These are phyloP conservation scores for Coreius guichenoti DNA, from an alignment of 2,797 vertebrate species.

Conservation along the genomic window DNA sequence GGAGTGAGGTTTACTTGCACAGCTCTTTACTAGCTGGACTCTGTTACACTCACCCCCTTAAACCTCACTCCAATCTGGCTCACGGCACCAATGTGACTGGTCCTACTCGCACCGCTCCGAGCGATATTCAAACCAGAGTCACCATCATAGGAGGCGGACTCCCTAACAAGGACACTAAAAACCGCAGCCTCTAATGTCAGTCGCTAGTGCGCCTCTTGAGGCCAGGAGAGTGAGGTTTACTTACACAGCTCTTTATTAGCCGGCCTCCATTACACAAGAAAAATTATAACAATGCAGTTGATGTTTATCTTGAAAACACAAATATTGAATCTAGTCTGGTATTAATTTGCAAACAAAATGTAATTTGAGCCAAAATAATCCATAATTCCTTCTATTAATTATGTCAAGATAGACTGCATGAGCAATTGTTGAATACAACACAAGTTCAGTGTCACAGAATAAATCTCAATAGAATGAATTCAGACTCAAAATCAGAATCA, in stretches of 20 bases:
- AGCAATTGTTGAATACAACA: neutral
- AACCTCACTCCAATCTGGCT: no score
- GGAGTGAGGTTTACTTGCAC: no score
- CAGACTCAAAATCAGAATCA: neutral
- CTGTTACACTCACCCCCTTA: no score
- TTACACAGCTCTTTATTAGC: neutral
- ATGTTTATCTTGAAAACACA: neutral
- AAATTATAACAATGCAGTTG: neutral
- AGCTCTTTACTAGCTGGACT: no score
- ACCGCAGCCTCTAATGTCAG: neutral
- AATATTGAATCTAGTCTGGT: neutral
- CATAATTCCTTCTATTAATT: neutral
- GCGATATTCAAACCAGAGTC: neutral
- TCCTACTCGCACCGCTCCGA: neutral
- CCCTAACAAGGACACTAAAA: neutral
- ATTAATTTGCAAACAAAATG: neutral
- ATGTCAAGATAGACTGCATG: neutral
- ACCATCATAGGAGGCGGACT: neutral
- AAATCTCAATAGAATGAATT: neutral
- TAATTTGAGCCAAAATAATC: neutral
- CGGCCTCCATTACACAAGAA: neutral
- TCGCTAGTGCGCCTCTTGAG: no score
- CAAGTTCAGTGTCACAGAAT: neutral
- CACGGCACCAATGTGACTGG: neutral
- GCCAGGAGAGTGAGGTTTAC: neutral